Evolutionary conservation across 2,888 invertebrate genomes (phyloP), one percentile per base, ranked within the genome.

Genomic region (Lycocerus yunnanus): DNA sequence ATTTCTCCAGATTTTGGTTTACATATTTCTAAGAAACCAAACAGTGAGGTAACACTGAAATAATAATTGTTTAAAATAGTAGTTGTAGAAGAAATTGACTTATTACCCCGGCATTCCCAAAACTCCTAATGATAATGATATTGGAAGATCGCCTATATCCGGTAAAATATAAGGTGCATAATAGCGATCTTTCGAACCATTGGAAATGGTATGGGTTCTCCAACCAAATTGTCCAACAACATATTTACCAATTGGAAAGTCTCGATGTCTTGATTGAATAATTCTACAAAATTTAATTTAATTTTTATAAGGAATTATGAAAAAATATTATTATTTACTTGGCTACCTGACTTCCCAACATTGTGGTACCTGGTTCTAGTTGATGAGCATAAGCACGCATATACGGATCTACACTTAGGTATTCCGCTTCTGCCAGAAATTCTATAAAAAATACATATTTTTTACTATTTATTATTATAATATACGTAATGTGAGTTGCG

Each of bases 101-200:
- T 66, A 86, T 84, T 87, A 93, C 93, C 93, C 93, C 63, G 93
- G 92, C 92, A 93, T 93, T 80, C 93, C 93, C 63, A 93, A 85
- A 66, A 90, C 84, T 69, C 94, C 94, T 15, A 94, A 84, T n/a
- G 88, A 90, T 69, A 92, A 87, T 0, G 93, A 93, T 8, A 89
- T 79, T 1, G 93, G 89, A 72, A 92, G 85, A 21, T 89, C 86
- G 58, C 88, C 89, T 58, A 92, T 84, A 78, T 93, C 90, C 5
- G 92, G 92, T 61, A 93, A 67, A 8, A 91, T 72, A 43, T 86
- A 88, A 1, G 88, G 82, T 70, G 65, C 20, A 92, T 90, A 91
- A 91, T 92, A 78, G 92, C 92, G 13, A 18, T 63, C 20, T 15
- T 63, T 16, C 20, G 16, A 16, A 2, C 86, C 88, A 73, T 89